Base-by-base conservation (phyloP, 2,113 vertebrate species). In the Muntiacus muntjak region DNA sequence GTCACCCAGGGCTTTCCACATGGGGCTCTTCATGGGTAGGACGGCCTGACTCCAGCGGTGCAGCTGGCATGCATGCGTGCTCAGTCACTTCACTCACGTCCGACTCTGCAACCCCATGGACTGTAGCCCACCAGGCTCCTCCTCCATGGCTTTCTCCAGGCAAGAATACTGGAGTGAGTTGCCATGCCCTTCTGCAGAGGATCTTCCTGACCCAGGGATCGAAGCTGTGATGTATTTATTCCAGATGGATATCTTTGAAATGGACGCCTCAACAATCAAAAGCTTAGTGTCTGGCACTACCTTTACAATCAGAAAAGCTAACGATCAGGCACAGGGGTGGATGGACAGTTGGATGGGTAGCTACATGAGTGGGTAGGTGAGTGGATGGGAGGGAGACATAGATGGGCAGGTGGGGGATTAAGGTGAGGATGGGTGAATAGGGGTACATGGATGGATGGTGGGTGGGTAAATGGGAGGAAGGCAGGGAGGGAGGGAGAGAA, bases 1-100 rank as follows among this genome's bases (percentile, higher is more conserved):
- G 82, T 30, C 40, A 40, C 47, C 62, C 28, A 15, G 58, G 47
- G 23, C 36, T 54, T 82, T 55, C 74, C 19, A 28, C 14, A 7
- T 12, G 26, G 6, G 14, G n/a, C 8, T 16, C n/a, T 19, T 43
- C 43, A 1, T 0, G 13, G 25, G 4, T 6, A 23, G 50, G 78
- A 17, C 2, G 6, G 60, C 17, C 52, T 23, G 78, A 19, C 47
- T 43, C 79, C 9, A 7, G 60, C 9, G 12, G 43, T 30, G 55
- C 17, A 14, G 54, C 26, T 5, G 62, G 1, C 6, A 5, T 71
- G 67, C 1, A 0, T 40, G 19, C 11, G 21, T 43, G 36, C 71
- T 43, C 71, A 76, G 10, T 40, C 11, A 0, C 71, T 74, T 74
- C 71, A 12, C 5, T 25, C 36, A 0, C 1, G 2, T 25, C 71